phyloP scores from a whole-genome alignment of 1,140 invertebrate genomes.

The Solen grandis region DNA sequence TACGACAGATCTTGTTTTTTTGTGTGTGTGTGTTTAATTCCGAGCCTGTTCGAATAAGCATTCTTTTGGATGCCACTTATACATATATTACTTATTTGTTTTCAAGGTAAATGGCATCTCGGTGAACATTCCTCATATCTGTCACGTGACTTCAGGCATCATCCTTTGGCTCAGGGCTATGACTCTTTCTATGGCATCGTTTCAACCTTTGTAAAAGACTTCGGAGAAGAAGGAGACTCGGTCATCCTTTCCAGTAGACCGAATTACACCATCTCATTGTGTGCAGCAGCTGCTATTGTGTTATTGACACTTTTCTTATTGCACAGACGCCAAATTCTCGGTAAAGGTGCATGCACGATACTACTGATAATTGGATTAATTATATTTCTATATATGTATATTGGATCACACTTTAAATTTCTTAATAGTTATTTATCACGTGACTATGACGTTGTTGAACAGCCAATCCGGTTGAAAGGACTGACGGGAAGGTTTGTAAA shows the following conservation, averaged over 20 bases:
- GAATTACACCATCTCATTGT: neutral
- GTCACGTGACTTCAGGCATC: constrained; percentile 33
- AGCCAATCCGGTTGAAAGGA: constrained; percentile 70
- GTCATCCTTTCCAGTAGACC: neutral
- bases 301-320: too few species aligned
- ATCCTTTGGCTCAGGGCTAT: constrained; percentile 57
- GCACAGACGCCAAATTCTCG: too few species aligned
- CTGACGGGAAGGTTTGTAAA: constrained; percentile 65
- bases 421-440: constrained; percentile 78
- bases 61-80: neutral
- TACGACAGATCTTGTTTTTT: neutral
- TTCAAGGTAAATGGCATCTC: constrained; percentile 60
- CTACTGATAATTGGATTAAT: too few species aligned
- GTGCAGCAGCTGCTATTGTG: too few species aligned
- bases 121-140: constrained; percentile 25
- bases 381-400: too few species aligned
- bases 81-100: neutral
- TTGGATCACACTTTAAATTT: constrained; percentile 67
- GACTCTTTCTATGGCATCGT: constrained; percentile 53
- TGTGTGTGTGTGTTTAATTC: neutral
- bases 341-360: too few species aligned
- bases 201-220: constrained; percentile 32
- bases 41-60: neutral
- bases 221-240: constrained; percentile 22
- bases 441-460: constrained; percentile 75